Conservation (phyloP, 1,140 invertebrate genomes). For the Coelopa frigida region DNA sequence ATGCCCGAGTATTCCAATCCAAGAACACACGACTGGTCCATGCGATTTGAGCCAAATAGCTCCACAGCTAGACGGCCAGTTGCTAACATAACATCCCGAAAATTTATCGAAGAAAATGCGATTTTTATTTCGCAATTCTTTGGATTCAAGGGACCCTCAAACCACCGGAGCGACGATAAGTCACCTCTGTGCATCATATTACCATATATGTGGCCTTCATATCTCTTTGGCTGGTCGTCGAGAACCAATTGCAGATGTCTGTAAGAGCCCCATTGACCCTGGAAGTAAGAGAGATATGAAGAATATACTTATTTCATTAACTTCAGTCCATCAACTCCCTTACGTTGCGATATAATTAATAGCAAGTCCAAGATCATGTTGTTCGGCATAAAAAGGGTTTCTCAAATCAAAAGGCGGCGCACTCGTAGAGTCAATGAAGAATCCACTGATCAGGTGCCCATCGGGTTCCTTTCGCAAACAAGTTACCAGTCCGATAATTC, state of each 20-base stretch:
- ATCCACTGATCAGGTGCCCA: constrained; percentile 53
- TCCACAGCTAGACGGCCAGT: constrained; percentile 64
- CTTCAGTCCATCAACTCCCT: too few species aligned
- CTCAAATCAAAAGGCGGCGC: constrained; percentile 59
- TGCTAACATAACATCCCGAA: constrained; percentile 71
- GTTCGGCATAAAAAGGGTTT: constrained; percentile 57
- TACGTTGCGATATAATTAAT: constrained; percentile 69
- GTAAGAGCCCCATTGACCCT: constrained; percentile 74
- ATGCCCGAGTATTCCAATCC: constrained; percentile 71
- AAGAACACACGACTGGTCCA: constrained; percentile 57
- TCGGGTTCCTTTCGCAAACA: constrained; percentile 64
- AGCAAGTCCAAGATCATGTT: constrained; percentile 64
- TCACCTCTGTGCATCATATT: constrained; percentile 76
- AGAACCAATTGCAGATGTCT: constrained; percentile 56
- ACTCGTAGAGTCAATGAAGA: constrained; percentile 58
- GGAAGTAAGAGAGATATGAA: constrained; percentile 2
- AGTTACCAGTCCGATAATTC: constrained; percentile 76
- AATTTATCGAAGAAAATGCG: constrained; percentile 64
- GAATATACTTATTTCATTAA: too few species aligned
- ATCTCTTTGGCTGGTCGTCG: constrained; percentile 32
- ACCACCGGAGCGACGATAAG: constrained; percentile 76
- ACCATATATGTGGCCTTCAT: constrained; percentile 62
- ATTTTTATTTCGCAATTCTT: constrained; percentile 48
- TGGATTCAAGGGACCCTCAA: constrained; percentile 53
- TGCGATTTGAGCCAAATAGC: constrained; percentile 48